Percentiles rank a stretch among this genome's conserved stretches.
Conservation (phyloP, 1,140 invertebrate genomes). For the Octopus sinensis region DNA sequence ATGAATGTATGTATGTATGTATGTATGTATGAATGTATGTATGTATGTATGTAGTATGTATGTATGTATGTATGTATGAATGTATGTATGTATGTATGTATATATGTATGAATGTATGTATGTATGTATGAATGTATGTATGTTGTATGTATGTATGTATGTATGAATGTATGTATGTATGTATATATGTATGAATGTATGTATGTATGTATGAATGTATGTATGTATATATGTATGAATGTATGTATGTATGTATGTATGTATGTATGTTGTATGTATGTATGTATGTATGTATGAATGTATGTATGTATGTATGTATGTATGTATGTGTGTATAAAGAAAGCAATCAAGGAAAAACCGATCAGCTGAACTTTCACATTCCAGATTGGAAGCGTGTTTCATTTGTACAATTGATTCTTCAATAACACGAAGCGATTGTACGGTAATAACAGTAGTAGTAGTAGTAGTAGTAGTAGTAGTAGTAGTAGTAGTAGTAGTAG, state of each 20-base stretch:
- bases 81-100: background rate
- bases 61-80: background rate
- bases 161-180: background rate
- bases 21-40: no score
- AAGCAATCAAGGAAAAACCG: background rate
- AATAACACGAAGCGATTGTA: no score
- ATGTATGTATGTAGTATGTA: no score
- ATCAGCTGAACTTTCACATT: background rate
- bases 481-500: no score
- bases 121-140: background rate
- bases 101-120: background rate
- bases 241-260: background rate
- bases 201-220: background rate
- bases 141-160: background rate
- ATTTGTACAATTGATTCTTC: no score
- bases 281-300: background rate
- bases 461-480: no score
- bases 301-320: background rate
- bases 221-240: background rate
- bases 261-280: background rate
- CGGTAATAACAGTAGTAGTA: no score
- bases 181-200: background rate
- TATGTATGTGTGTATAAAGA: no score
- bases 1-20: no score
- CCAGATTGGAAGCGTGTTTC: no score